These are phyloP conservation scores for Lysandra coridon DNA, from an alignment of 2,888 invertebrate genomes.

Conservation along the genomic window DNA sequence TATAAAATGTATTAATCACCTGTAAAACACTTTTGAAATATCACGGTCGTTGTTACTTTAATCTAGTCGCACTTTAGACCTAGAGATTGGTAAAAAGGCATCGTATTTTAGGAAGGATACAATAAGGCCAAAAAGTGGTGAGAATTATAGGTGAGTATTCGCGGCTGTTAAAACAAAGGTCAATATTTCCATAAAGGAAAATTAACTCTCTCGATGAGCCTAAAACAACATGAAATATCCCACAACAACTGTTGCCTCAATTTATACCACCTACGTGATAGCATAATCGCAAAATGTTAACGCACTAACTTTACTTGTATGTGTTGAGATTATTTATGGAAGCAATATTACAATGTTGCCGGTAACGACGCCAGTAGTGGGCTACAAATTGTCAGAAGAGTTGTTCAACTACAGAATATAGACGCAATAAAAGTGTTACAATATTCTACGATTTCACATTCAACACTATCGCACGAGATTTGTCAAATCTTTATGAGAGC, in stretches of 20 bases:
- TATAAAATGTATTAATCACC: too few species aligned
- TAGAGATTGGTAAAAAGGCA: neutral
- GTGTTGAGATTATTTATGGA: conserved; percentile 7
- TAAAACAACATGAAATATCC: neutral
- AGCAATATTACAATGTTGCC: conserved; percentile 20
- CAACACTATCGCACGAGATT: neutral
- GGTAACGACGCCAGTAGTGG: neutral
- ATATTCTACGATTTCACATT: neutral
- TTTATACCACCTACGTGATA: conserved; percentile 13
- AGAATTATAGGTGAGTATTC: neutral
- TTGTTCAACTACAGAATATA: conserved; percentile 11
- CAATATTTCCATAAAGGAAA: neutral
- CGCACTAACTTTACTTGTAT: conserved; percentile 10
- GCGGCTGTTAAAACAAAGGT: neutral
- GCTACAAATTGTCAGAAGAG: neutral
- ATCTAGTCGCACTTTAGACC: too few species aligned
- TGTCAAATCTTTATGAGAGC: neutral
- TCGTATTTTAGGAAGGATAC: neutral
- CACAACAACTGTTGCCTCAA: neutral
- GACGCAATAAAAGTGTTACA: neutral
- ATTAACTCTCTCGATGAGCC: neutral
- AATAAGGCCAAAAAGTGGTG: neutral
- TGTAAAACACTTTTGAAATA: too few species aligned
- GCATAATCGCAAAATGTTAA: neutral
- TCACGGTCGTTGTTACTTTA: neutral